Evolutionary conservation across 2,113 vertebrate genomes (phyloP), one percentile per base, ranked within the genome.

Genomic region (Pelecanus crispus): DNA sequence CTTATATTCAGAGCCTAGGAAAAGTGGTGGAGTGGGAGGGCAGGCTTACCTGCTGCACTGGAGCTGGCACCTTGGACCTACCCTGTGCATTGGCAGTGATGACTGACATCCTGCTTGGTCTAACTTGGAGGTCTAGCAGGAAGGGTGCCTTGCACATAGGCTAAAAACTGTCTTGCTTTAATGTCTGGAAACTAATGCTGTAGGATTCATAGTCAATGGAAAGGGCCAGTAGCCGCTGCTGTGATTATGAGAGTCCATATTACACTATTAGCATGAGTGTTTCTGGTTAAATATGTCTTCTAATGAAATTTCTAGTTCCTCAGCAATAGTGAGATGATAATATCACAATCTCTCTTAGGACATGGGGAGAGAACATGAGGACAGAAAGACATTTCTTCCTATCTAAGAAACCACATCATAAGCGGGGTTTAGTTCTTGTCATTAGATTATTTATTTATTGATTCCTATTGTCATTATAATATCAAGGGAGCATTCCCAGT

Each of bases 251-350:
- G 47, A 47, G 24, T 22, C 59, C 16, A 29, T 53, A 47, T 72
- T 81, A 84, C 14, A 45, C 29, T 80, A 25, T 29, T 55, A 70
- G 40, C 34, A 5, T 34, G 55, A 75, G 24, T 45, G 81, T 81
- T 63, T 53, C 34, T 63, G 67, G 11, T 81, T 81, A 67, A 73
- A 73, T 11, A 7, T 3, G 6, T 50, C 59, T 68, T 58, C 67
- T 85, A 88, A 85, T 40, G 49, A 81, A 68, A 84, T 49, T 84
- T 58, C 63, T 62, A 38, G 38, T 17, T 78, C 59, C 38, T 85
- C 53, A 88, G 74, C 88, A 91, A 78, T 0, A 0, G 32, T 0
- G 0, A 73, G 87, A 68, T 2, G 9, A 11, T 53, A 63, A 77
- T 0, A 1, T 49, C 58, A 81, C 26, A 38, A 34, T 17, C 34